Evolutionary conservation across 2,797 vertebrate species (phyloP).

Genomic region (Rhodeus uyekii): DNA sequence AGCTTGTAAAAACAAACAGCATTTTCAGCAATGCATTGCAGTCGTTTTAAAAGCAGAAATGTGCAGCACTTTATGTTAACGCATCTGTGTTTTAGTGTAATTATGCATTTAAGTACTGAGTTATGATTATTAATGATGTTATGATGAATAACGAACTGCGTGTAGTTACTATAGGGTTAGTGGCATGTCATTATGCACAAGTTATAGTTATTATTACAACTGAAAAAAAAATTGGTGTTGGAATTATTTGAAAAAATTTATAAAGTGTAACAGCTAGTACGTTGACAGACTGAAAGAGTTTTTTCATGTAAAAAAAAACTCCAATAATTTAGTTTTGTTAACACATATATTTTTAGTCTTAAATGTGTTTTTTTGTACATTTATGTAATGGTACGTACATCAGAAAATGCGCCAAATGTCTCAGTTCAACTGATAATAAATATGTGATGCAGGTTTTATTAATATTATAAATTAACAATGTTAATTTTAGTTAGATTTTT

Average conservation of each 20-base stretch:
- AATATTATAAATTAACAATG: background rate
- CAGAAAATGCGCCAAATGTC: background rate
- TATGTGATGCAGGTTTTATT: no score
- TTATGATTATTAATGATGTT: no score
- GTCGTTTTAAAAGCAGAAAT: background rate
- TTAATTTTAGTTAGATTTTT: background rate
- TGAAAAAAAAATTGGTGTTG: background rate
- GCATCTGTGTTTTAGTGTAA: background rate
- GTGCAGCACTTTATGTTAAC: background rate
- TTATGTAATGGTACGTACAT: background rate
- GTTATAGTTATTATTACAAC: background rate
- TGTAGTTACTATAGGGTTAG: background rate
- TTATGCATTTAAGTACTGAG: background rate
- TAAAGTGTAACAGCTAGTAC: no score
- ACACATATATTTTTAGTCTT: no score
- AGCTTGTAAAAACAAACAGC: background rate
- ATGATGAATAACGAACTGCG: background rate
- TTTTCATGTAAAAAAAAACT: no score
- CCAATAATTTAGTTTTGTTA: no score
- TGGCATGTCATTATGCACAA: no score
- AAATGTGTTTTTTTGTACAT: background rate
- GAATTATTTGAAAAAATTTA: background rate
- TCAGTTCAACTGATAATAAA: background rate
- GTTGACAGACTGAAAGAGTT: no score
- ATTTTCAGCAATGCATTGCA: background rate